phyloP scores from a whole-genome alignment of 1,140 invertebrate genomes.

The Drosophila miranda region DNA sequence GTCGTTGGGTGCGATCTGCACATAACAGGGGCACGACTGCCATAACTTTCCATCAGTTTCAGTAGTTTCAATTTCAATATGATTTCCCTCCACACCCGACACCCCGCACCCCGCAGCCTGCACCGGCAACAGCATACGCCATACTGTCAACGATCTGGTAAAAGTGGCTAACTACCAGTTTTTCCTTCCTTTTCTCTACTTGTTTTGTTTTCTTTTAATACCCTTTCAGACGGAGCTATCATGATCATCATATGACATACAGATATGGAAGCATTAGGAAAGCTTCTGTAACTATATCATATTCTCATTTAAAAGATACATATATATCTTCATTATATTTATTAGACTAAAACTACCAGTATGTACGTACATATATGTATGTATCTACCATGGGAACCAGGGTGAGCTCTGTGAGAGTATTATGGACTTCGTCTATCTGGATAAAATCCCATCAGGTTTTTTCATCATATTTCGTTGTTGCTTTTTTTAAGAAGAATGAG shows the following conservation, averaged over 20 bases:
- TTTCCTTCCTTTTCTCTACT: conserved; percentile 30
- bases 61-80: conserved; percentile 71
- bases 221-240: conserved; percentile 3
- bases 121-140: neutral
- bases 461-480: neutral
- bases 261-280: too few relatives aligned
- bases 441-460: neutral
- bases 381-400: too few relatives aligned
- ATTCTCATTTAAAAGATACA: too few relatives aligned
- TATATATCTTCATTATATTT: too few relatives aligned
- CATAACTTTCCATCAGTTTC: conserved; percentile 66
- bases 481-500: conserved; percentile 37
- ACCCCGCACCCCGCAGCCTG: conserved; percentile 14
- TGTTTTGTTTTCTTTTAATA: conserved; percentile 21
- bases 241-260: too few relatives aligned
- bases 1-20: conserved; percentile 3
- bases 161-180: conserved; percentile 75
- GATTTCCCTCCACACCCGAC: conserved; percentile 36
- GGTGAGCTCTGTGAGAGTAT: neutral
- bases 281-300: too few relatives aligned
- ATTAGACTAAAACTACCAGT: too few relatives aligned
- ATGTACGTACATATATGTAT: too few relatives aligned
- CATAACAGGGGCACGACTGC: conserved; percentile 29
- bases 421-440: too few relatives aligned
- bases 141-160: conserved; percentile 43